Evolutionary conservation across 2,113 vertebrate species (phyloP).

Genomic region (Dasyornis broadbenti): DNA sequence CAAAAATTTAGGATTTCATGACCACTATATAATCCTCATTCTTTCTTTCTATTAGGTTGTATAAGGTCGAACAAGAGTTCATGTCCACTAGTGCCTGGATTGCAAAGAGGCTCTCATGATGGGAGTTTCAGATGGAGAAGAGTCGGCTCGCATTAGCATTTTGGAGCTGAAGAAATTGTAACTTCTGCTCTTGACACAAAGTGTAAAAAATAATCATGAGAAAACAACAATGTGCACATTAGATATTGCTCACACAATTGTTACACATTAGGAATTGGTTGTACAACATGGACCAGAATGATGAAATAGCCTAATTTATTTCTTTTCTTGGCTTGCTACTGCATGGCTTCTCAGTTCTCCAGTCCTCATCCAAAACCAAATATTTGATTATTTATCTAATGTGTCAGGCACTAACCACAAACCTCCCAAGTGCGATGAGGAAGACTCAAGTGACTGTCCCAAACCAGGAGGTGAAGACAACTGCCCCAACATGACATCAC

Average conservation of each 20-base stretch:
- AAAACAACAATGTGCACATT: background rate
- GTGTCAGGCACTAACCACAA: background rate
- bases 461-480: background rate
- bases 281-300: background rate
- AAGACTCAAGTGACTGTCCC: background rate
- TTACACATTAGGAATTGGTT: background rate
- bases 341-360: background rate
- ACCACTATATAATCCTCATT: background rate
- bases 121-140: background rate
- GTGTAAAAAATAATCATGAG: background rate
- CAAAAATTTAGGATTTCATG: background rate
- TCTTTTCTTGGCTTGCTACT: background rate
- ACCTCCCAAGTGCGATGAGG: background rate
- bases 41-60: background rate
- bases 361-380: background rate
- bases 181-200: background rate
- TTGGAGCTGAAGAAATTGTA: background rate
- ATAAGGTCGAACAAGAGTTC: background rate
- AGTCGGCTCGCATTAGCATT: background rate
- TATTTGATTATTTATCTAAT: background rate
- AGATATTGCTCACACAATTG: background rate
- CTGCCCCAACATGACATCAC: background rate
- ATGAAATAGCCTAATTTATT: background rate
- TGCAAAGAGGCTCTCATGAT: background rate
- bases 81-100: background rate